These are phyloP conservation scores for Andrena cerasifolii DNA, from an alignment of 1,140 invertebrate species.

Conservation along the genomic window DNA sequence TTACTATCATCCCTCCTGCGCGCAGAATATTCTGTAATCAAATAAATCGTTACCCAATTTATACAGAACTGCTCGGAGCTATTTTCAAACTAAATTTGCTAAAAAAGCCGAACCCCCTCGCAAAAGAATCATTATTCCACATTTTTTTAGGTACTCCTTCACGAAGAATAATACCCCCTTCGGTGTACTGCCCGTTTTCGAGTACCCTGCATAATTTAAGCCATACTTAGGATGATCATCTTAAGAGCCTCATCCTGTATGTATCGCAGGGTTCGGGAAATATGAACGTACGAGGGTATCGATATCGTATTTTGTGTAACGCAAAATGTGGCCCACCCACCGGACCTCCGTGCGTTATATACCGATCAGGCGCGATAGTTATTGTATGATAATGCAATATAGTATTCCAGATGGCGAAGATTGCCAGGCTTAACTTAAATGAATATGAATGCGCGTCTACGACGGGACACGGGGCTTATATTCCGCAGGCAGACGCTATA, in stretches of 20 bases:
- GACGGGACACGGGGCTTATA: conserved; percentile 23
- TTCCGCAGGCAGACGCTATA: conserved; percentile 30
- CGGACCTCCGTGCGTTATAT: not conserved
- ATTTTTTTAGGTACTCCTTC: not conserved
- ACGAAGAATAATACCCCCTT: not conserved
- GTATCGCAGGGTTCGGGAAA: not conserved
- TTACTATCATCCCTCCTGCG: no score
- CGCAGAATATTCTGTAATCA: no score
- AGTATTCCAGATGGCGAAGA: not conserved
- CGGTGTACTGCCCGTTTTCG: no score
- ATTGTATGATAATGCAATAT: not conserved
- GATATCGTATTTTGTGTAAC: not conserved
- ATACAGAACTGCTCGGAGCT: no score
- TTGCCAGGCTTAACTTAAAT: conserved; percentile 15
- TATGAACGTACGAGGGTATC: not conserved
- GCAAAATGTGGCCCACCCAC: not conserved
- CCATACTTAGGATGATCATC: not conserved
- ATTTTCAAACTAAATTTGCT: not conserved
- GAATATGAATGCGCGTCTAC: conserved; percentile 56
- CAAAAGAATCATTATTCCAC: not conserved
- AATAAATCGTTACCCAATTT: no score
- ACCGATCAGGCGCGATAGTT: not conserved
- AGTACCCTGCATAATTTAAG: conserved; percentile 3
- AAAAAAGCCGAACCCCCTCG: not conserved
- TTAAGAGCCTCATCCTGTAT: not conserved